A percentile compares a stretch with the other conserved stretches of the same genome.
phyloP scores from a whole-genome alignment of 2,113 vertebrate genomes.

The Azemiops feae region DNA sequence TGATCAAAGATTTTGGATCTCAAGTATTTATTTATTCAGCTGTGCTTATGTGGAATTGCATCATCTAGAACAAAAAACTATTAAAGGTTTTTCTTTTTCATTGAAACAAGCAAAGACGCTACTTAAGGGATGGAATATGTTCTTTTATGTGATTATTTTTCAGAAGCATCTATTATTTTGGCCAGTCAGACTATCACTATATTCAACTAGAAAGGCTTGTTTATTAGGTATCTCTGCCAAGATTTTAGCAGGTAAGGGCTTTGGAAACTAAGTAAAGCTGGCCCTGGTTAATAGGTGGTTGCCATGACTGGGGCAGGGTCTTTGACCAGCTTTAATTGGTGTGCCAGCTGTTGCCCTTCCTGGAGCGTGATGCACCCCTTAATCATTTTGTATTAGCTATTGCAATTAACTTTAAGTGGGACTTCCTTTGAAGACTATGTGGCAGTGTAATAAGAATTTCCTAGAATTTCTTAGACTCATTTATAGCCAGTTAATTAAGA shows the following conservation, averaged over 20 bases:
- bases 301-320: neutral
- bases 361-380: neutral
- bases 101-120: neutral
- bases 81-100: constrained; percentile 10
- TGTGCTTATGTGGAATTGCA: neutral
- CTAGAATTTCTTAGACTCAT: neutral
- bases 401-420: neutral
- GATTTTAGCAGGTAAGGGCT: neutral
- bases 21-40: constrained; percentile 16
- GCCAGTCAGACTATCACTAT: neutral
- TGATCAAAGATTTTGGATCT: constrained; percentile 22
- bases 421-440: neutral
- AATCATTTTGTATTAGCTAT: neutral
- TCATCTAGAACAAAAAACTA: constrained; percentile 24
- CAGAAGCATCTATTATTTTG: neutral
- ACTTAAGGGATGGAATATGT: neutral
- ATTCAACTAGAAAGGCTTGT: neutral
- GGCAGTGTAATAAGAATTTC: neutral
- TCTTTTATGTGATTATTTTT: neutral
- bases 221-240: neutral
- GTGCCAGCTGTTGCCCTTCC: neutral
- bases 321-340: neutral
- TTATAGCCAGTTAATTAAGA: neutral
- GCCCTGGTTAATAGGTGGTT: neutral
- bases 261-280: neutral